These are phyloP conservation scores for Octomys mimax DNA, from an alignment of 2,797 vertebrate species.

Conservation along the genomic window DNA sequence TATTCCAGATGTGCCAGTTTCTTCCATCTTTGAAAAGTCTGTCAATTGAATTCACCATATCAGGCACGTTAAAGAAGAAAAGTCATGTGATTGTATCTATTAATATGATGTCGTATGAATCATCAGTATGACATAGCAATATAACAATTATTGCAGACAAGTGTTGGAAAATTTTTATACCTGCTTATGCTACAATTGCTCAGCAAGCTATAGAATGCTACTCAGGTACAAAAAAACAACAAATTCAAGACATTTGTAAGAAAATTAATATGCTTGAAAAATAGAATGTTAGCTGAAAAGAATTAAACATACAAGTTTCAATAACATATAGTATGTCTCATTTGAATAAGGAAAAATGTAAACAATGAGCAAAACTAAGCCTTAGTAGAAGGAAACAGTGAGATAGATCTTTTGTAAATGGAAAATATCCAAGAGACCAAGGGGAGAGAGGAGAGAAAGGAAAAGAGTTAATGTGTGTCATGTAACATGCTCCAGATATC, in stretches of 20 bases:
- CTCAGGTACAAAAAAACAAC: background rate
- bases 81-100: conserved; percentile 1
- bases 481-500: background rate
- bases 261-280: background rate
- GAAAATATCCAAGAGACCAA: background rate
- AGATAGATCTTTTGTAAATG: background rate
- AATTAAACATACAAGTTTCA: background rate
- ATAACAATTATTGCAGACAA: conserved; percentile 33
- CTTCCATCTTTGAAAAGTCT: conserved; percentile 7
- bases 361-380: background rate
- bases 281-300: background rate
- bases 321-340: background rate
- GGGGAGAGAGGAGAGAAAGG: background rate
- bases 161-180: background rate
- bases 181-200: background rate
- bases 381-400: background rate
- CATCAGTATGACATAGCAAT: background rate
- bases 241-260: background rate
- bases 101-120: background rate
- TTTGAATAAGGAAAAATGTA: background rate
- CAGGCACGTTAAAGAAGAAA: conserved; percentile 36
- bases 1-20: conserved; percentile 6
- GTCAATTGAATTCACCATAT: background rate
- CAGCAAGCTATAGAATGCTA: background rate
- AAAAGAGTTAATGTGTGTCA: background rate